A percentile compares a stretch with the other conserved stretches of the same genome.
phyloP scores from a whole-genome alignment of 2,888 invertebrate species.

The Griposia aprilina region DNA sequence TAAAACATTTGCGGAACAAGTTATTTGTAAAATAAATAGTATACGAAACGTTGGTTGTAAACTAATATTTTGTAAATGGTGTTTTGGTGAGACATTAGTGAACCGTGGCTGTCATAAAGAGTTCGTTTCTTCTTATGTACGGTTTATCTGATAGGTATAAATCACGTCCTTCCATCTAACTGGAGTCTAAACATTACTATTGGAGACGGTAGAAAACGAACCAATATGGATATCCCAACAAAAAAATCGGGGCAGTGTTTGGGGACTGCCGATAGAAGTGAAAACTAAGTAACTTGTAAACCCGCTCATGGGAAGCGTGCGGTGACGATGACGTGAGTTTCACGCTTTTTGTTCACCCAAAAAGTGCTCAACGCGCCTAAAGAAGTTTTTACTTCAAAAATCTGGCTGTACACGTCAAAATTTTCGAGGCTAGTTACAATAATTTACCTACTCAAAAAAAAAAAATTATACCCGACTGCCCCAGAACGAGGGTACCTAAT shows the following conservation, averaged over 20 bases:
- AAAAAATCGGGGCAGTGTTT: neutral
- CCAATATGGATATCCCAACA: neutral
- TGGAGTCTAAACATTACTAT: neutral
- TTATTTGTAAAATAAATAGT: too few species aligned
- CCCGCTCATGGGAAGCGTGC: too few species aligned
- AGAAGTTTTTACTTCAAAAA: too few species aligned
- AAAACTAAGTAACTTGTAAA: too few species aligned
- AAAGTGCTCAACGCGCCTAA: too few species aligned
- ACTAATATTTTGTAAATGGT: too few species aligned
- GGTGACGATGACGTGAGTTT: too few species aligned
- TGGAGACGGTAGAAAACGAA: neutral
- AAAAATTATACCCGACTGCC: neutral
- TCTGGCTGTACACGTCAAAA: neutral
- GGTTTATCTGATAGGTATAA: neutral
- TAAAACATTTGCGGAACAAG: too few species aligned
- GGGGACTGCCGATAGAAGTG: too few species aligned
- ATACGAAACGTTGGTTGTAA: too few species aligned
- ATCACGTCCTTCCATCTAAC: neutral
- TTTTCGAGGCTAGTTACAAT: neutral
- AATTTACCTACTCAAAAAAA: neutral
- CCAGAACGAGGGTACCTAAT: neutral
- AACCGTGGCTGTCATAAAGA: neutral
- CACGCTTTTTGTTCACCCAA: too few species aligned
- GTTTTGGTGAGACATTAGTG: too few species aligned
- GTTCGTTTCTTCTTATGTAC: neutral